Base-by-base conservation (phyloP, 2,888 invertebrate genomes). In the Erebia aethiops region DNA sequence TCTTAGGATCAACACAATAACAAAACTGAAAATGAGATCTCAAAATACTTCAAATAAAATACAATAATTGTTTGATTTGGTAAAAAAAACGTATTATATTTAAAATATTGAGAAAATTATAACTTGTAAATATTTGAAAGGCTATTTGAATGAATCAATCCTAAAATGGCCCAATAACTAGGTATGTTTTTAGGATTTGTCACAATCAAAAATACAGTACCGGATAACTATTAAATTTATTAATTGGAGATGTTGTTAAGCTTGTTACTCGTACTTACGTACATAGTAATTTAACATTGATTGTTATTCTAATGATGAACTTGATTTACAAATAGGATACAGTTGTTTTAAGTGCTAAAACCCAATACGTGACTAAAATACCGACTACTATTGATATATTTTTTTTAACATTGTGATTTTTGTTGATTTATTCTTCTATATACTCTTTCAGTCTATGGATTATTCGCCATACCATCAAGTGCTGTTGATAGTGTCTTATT, bases 281-380 rank as follows among this genome's bases (percentile, higher is more conserved):
- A 64, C 41, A 52, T 64, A 41, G 56, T 56, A 16, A 54, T 18
- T 18, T 35, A 43, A 56, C 54, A 65, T 54, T 16, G 43, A 67
- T 67, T 57, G 26, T 58, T 67, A 67, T 67, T 67, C 67, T 49
- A 58, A 58, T 16, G 58, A 58, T 49, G 58, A 67, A 58, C 67
- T 49, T 58, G 26, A 58, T 67, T 67, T 67, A 11, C 67, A 58
- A 67, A 58, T 58, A 67, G 67, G 58, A 67, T 67, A 67, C 66
- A 65, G 43, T 56, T 56, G 57, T 58, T 46, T 67, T 58, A 67
- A 58, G 10, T 58, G 58, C 58, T 21, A 51, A 67, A 58, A 49
- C 7, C 26, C 26, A 0, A n/a, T 2, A 58, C 67, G 67, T 66
- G 66, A 57, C 10, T 43, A 14, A 41, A 54, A 54, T 56, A 26